Percentiles rank a stretch among this genome's conserved stretches.
phyloP scores from a whole-genome alignment of 2,113 vertebrate genomes.

The Sylvietta virens region DNA sequence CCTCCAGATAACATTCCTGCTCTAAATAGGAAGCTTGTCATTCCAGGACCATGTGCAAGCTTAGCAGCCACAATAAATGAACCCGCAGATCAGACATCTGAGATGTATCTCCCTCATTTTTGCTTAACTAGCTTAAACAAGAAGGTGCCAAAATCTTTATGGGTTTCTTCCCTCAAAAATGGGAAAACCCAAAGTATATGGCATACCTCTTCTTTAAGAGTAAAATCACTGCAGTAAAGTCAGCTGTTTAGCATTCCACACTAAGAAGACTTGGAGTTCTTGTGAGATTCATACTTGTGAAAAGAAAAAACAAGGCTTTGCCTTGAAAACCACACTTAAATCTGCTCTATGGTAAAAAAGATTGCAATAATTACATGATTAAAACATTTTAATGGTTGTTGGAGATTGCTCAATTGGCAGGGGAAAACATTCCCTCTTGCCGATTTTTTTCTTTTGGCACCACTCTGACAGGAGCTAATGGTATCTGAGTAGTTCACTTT shows the following conservation, averaged over 20 bases:
- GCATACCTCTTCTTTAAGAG: neutral
- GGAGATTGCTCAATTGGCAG: neutral
- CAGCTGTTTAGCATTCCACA: neutral
- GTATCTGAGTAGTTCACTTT: neutral
- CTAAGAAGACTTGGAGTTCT: neutral
- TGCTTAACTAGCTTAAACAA: neutral
- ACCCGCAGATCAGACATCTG: neutral
- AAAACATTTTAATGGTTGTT: neutral
- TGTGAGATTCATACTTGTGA: neutral
- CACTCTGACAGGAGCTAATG: neutral
- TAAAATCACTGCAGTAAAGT: neutral
- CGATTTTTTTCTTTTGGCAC: neutral
- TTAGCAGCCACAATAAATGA: neutral
- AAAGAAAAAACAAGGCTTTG: neutral
- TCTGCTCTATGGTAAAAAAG: neutral
- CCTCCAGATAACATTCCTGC: neutral
- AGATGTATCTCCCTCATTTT: neutral
- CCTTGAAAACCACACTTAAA: neutral
- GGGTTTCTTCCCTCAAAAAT: neutral
- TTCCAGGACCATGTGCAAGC: neutral
- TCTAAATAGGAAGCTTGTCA: neutral
- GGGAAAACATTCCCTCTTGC: neutral
- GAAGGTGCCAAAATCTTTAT: neutral
- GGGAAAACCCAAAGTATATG: neutral
- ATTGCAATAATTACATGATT: neutral